Conservation (phyloP, 2,797 vertebrate genomes). For the Ctenopoma multispine region DNA sequence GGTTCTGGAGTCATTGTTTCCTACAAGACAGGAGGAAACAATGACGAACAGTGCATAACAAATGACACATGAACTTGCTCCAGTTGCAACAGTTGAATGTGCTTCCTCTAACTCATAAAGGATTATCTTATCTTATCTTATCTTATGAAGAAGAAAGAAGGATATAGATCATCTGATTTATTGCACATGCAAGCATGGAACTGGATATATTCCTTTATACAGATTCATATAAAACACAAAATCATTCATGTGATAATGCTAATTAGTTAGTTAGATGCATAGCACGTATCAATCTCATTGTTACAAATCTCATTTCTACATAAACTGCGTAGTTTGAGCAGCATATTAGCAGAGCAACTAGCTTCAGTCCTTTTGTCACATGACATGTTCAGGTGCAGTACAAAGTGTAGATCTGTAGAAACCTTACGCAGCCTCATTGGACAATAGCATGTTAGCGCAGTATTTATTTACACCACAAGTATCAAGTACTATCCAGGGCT, state of each 20-base stretch:
- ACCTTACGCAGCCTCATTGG: too few relatives aligned
- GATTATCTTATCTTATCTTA: too few relatives aligned
- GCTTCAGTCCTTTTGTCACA: too few relatives aligned
- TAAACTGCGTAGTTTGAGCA: too few relatives aligned
- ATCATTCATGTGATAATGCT: background rate
- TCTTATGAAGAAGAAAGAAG: slow-evolving; percentile 3
- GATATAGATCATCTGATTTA: background rate
- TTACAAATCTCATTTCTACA: too few relatives aligned
- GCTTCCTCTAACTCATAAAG: background rate
- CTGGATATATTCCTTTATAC: background rate
- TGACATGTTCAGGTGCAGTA: too few relatives aligned
- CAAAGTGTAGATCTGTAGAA: too few relatives aligned
- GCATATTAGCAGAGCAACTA: too few relatives aligned
- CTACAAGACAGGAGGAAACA: background rate
- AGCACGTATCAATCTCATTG: background rate
- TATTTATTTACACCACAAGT: too few relatives aligned
- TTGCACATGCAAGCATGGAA: background rate
- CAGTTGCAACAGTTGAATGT: background rate
- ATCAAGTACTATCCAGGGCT: too few relatives aligned
- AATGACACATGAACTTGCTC: slow-evolving; percentile 5
- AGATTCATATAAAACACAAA: background rate
- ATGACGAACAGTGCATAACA: background rate
- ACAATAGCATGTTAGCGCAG: too few relatives aligned
- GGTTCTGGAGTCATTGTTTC: background rate
- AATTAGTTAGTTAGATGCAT: background rate